Evolutionary conservation across 2,797 vertebrate species (phyloP).

Genomic region (Oreonectes daqikongensis): DNA sequence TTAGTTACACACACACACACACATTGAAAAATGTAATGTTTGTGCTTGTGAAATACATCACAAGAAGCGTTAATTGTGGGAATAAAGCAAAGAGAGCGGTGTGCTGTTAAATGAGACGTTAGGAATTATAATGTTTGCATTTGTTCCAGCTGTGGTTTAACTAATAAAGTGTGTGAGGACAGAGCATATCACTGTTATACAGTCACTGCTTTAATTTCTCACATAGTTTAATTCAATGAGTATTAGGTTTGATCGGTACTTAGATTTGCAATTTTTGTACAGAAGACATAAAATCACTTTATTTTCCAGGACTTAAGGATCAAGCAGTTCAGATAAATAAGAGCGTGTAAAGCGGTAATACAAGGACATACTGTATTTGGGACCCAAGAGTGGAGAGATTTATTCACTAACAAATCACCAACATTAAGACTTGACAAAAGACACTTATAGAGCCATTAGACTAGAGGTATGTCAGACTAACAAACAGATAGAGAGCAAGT

Average conservation of each 20-base stretch:
- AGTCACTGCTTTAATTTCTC: background rate
- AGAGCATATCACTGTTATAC: background rate
- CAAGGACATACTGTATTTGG: background rate
- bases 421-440: background rate
- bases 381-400: too few species aligned
- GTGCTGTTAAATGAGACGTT: background rate
- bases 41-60: background rate
- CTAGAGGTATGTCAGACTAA: background rate
- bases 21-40: background rate
- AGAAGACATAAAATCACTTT: background rate
- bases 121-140: background rate
- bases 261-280: background rate
- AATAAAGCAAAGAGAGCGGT: background rate
- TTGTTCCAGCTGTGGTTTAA: background rate
- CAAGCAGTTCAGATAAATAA: too few species aligned
- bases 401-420: background rate
- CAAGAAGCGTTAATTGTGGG: background rate
- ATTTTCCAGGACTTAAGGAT: background rate
- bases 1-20: background rate
- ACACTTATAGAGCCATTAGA: background rate
- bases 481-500: background rate
- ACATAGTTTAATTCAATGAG: background rate
- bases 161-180: background rate
- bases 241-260: background rate
- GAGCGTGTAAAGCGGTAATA: background rate